These are phyloP conservation scores for Strix occidentalis DNA, from an alignment of 2,797 vertebrate species.

Conservation along the genomic window DNA sequence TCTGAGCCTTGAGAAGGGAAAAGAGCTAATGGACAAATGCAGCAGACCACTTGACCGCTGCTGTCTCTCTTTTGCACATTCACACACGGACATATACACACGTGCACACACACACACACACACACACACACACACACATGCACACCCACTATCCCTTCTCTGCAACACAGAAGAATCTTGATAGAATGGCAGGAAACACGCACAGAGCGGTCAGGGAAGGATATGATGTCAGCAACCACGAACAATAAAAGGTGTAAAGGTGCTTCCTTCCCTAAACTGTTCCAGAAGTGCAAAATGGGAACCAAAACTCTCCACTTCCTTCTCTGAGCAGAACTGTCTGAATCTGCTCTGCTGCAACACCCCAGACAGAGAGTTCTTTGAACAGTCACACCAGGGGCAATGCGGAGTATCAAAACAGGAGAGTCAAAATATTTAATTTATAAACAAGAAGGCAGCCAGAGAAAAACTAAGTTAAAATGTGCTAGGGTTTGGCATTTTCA, in stretches of 20 bases:
- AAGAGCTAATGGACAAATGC: constrained; percentile 55
- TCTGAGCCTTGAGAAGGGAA: constrained; percentile 64
- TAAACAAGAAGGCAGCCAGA: constrained; percentile 41
- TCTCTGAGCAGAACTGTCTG: constrained; percentile 79
- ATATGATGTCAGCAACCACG: constrained; percentile 89
- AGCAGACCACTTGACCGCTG: constrained; percentile 29
- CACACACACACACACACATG: background rate
- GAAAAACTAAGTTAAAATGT: constrained; percentile 31
- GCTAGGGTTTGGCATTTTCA: background rate
- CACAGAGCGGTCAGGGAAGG: constrained; percentile 85
- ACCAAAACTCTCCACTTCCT: constrained; percentile 90
- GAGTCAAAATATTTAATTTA: constrained; percentile 48
- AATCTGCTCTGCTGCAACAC: constrained; percentile 71
- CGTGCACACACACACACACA: background rate
- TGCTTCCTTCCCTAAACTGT: constrained; percentile 93
- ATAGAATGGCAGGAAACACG: constrained; percentile 92
- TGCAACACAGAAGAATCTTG: constrained; percentile 76
- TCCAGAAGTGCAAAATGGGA: constrained; percentile 88
- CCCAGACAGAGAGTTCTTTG: constrained; percentile 70
- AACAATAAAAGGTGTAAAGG: constrained; percentile 96
- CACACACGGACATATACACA: background rate
- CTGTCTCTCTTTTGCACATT: background rate
- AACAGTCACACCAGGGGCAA: constrained; percentile 68
- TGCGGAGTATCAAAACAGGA: constrained; percentile 45
- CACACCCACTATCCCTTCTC: constrained; percentile 36